Evolutionary conservation across 2,888 invertebrate species (phyloP), one percentile per base, ranked within the genome.

Genomic region (Omphaloscelis lunosa): DNA sequence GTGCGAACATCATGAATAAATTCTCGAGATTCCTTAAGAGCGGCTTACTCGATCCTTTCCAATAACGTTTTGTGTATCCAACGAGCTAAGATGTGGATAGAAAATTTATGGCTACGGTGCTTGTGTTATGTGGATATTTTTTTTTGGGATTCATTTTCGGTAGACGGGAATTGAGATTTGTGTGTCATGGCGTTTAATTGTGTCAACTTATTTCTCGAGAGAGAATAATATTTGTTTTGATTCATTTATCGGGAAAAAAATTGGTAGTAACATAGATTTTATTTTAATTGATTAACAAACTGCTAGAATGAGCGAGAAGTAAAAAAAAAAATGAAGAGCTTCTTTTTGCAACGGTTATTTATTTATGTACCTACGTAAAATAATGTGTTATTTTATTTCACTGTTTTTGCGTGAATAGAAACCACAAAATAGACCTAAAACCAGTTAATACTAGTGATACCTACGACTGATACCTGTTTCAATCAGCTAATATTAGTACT

Each of bases 1-100:
- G 89, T 86, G 82, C 87, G 88, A 82, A 88, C 87, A 90, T 91
- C 92, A 93, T 93, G 93, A 93, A 93, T 93, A 93, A 90, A 93
- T 93, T 92, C 89, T 83, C 76, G 66, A 75, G 86, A 90, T 88
- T 87, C 82, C 78, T 77, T 80, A 87, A 81, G 83, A 91, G 89
- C 82, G 84, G 91, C 90, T 91, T 90, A 90, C 86, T 85, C 81
- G 83, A 87, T 87, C 86, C 86, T 86, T 90, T 90, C 89, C 90
- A 89, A 91, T 90, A 91, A 89, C 87, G 85, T 87, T 89, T 87
- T 85, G 86, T 88, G 87, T 90, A 87, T 87, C 85, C 84, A 71
- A 77, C 79, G 72, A 83, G 77, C 70, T 83, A 79, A 82, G 82
- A 84, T 75, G 80, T 77, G 72, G 77, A 83, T 85, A 79, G 78